Base-by-base conservation (phyloP, 2,113 vertebrate genomes). In the Parotia lawesii region DNA sequence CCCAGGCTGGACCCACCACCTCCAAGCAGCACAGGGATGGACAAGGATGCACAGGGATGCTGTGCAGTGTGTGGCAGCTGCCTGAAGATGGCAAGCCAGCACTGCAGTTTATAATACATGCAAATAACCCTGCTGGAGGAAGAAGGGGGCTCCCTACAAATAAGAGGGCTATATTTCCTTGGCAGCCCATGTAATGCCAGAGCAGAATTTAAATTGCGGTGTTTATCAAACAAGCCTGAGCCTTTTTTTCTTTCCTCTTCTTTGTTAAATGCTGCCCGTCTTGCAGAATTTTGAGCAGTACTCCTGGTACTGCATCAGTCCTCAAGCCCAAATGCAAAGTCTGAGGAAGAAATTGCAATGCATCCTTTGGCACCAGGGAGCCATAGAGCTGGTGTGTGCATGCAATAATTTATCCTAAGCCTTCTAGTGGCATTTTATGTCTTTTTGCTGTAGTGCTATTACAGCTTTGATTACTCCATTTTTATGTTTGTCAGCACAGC, bases 401-500 rank as follows among this genome's bases (percentile, higher is more conserved):
- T 53, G 94, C 90, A 97, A 96, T 97, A 97, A 97, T 96, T 97
- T 97, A 97, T 97, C 96, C 94, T 88, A 94, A 97, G 93, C 95
- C 95, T 95, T 95, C 94, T 78, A 94, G 96, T 96, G 96, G 96
- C 96, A 96, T 97, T 97, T 97, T 96, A 96, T 97, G 95, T 96
- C 95, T 97, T 95, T 96, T 97, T 97, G 95, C 94, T 95, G 96
- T 94, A 95, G 95, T 94, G 97, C 96, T 96, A 95, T 97, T 97
- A 97, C 95, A 95, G 95, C 96, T 97, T 96, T 97, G 97, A 97
- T 97, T 97, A 97, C 97, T 97, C 94, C 94, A 96, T 97, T 97
- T 97, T 97, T 96, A 97, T 96, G 96, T 97, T 97, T 97, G 97
- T 97, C 97, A 97, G 97, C 97, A 96, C 92, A 96, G 96, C 97